Percentiles rank a stretch among this genome's conserved stretches.
These are phyloP conservation scores for Hemicentrotus pulcherrimus DNA, from an alignment of 35 echinoderm and acorn worm species.

Conservation along the genomic window DNA sequence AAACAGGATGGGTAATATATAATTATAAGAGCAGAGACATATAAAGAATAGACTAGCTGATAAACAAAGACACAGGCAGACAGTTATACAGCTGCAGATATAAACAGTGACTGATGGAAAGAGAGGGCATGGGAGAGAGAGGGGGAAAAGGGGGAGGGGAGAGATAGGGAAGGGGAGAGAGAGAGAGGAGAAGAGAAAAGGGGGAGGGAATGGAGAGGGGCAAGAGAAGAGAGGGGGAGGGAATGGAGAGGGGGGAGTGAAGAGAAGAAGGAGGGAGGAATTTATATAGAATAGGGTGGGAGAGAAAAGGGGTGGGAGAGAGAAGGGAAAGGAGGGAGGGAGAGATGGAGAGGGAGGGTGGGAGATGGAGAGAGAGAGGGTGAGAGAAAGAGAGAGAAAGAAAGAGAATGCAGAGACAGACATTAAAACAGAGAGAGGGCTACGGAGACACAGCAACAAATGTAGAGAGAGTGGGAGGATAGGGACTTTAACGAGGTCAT, in stretches of 20 bases:
- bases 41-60: not conserved
- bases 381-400: too few species aligned
- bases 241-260: not conserved
- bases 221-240: not conserved
- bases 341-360: not conserved
- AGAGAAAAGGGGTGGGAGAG: not conserved
- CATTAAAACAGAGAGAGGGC: not conserved
- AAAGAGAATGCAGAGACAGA: not conserved
- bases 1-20: not conserved
- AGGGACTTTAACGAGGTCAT: constrained; percentile 34
- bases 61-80: not conserved
- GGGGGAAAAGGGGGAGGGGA: not conserved
- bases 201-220: not conserved
- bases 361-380: not conserved
- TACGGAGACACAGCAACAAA: not conserved
- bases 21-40: not conserved
- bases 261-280: not conserved
- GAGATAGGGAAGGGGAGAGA: not conserved
- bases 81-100: not conserved
- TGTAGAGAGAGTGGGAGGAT: not conserved
- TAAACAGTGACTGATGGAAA: not conserved
- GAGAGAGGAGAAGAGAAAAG: not conserved
- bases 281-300: not conserved
- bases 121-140: too few species aligned
- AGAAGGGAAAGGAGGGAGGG: not conserved